Conservation (phyloP, 2,888 invertebrate genomes). For the Sesia apiformis region DNA sequence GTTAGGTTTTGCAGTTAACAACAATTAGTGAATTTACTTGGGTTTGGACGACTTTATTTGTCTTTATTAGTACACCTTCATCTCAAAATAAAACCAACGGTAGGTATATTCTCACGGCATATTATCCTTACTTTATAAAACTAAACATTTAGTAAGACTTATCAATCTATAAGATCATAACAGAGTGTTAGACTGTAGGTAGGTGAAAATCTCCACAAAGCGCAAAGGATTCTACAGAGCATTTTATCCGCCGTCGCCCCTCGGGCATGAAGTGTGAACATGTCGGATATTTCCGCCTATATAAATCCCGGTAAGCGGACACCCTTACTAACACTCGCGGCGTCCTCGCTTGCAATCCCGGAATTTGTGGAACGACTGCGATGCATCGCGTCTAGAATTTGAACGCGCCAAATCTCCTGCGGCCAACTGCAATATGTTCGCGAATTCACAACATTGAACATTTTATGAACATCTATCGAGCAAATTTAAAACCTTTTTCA, state of each 20-base stretch:
- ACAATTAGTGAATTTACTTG: too few relatives aligned
- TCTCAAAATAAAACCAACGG: too few relatives aligned
- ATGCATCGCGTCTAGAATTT: conserved; percentile 46
- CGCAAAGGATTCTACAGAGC: conserved; percentile 12
- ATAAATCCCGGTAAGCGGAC: conserved; percentile 59
- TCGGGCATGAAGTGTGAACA: conserved; percentile 53
- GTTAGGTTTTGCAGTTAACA: too few relatives aligned
- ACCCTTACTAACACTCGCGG: conserved; percentile 47
- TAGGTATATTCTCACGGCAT: too few relatives aligned
- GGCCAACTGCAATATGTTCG: background rate
- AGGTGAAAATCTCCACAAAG: background rate
- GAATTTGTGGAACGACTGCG: conserved; percentile 51
- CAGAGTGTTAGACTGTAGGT: background rate
- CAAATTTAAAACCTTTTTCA: too few relatives aligned
- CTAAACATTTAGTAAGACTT: background rate
- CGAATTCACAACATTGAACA: too few relatives aligned
- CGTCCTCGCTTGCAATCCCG: conserved; percentile 41
- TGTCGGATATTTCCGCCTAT: conserved; percentile 56
- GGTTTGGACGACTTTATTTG: too few relatives aligned
- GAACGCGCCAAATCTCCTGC: conserved; percentile 38
- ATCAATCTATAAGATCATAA: background rate
- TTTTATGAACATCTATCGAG: too few relatives aligned
- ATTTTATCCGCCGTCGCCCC: conserved; percentile 43
- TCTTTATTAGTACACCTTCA: too few relatives aligned
- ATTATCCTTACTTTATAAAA: too few relatives aligned